phyloP scores from a whole-genome alignment of 2,113 vertebrate species.

The Gymnarchus niloticus region DNA sequence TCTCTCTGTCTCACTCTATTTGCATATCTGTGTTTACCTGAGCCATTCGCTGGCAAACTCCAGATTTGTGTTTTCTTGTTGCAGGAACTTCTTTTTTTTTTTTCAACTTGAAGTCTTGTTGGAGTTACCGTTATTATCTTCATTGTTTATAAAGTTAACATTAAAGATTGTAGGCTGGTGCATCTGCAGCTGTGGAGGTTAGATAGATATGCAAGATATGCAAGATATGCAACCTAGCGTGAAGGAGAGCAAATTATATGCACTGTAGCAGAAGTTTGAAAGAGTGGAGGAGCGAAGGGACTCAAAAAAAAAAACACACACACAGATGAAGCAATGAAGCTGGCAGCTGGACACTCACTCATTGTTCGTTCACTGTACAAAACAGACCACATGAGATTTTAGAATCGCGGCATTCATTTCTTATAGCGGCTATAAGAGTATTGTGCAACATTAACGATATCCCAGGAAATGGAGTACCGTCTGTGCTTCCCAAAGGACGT shows the following conservation, averaged over 20 bases:
- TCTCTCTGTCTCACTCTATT: no score
- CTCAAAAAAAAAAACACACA: no score
- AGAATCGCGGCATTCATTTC: no score
- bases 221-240: no score
- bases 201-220: neutral
- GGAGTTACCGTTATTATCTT: neutral
- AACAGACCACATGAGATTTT: neutral
- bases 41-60: neutral
- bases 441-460: neutral
- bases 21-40: no score
- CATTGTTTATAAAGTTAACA: neutral
- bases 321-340: no score
- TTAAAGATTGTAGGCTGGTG: neutral
- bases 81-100: no score
- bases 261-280: no score
- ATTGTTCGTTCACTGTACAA: no score
- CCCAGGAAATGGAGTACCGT: neutral
- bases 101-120: neutral
- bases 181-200: neutral
- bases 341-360: no score
- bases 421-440: neutral
- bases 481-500: neutral
- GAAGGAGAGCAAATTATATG: no score
- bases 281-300: neutral
- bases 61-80: neutral